Evolutionary conservation across 2,113 vertebrate genomes (phyloP).

Genomic region (Marmota monax): DNA sequence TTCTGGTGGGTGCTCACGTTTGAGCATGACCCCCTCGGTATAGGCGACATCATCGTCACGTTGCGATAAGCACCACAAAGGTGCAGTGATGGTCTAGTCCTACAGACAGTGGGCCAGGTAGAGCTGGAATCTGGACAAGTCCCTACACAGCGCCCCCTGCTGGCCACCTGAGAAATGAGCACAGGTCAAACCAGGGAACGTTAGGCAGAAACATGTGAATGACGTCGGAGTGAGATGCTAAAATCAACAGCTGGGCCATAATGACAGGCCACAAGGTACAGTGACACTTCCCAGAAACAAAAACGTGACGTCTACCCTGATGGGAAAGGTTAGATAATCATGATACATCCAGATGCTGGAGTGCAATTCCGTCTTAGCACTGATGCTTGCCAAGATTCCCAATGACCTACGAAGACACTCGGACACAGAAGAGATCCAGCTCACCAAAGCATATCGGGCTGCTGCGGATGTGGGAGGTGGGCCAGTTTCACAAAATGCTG

Average conservation of each 20-base stretch:
- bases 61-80: not conserved
- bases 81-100: not conserved
- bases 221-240: not conserved
- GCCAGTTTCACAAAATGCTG: not conserved
- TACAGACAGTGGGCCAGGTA: not conserved
- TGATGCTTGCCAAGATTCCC: not conserved
- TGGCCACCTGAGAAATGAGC: not conserved
- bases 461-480: not conserved
- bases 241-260: not conserved
- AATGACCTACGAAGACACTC: constrained; percentile 24
- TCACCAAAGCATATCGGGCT: not conserved
- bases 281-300: not conserved
- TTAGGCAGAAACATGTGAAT: not conserved
- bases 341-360: not conserved
- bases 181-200: not conserved
- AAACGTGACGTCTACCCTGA: not conserved
- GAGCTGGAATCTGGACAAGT: not conserved
- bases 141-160: not conserved
- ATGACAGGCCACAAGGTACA: not conserved
- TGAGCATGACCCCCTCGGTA: not conserved
- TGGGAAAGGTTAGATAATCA: not conserved
- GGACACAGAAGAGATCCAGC: not conserved
- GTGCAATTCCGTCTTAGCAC: not conserved
- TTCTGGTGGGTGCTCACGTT: not conserved
- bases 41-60: not conserved